Base-by-base conservation (phyloP, 2,797 vertebrate species). In the Liasis olivaceus region DNA sequence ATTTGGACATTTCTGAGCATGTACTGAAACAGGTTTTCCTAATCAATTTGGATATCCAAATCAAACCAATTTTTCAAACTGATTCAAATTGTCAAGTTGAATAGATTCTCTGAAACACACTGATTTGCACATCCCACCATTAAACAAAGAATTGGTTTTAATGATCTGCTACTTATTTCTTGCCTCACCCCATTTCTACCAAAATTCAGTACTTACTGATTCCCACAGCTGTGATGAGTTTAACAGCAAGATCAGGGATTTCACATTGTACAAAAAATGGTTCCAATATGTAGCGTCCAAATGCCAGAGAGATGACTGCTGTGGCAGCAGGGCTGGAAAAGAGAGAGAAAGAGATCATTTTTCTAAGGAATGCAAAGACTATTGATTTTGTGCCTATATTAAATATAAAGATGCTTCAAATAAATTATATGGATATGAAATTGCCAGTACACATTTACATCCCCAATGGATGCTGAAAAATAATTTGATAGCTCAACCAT, bases 211-310 rank as follows among this genome's bases (percentile, higher is more conserved):
- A 98, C 98, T 96, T 98, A 99, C 99, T 99, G 96, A 99, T 98
- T 93, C 99, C 98, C 0, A 99, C 97, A 90, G 98, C 98, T 59
- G 99, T 99, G 91, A 98, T 97, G 92, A 99, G 97, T 96, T 99
- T 99, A 95, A 99, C 95, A 0, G 99, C 98, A 51, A 98, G 93
- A 59, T 98, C 98, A 24, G 99, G 99, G 90, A 99, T 97, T 89
- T 97, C 97, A 96, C 99, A 99, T 1, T 99, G 98, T 98, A 99
- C 98, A 96, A 99, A 99, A 94, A 99, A 98, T 56, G 99, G 99
- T 91, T 99, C 98, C 97, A 99, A 97, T 95, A 99, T 98, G 95
- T 99, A 99, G 26, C 97, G 98, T 93, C 99, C 99, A 96, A 99
- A 99, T 24, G 99, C 99, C 97, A 99, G 94, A 4, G 99, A 98